A percentile compares a stretch with the other conserved stretches of the same genome.
phyloP scores from a whole-genome alignment of 2,113 vertebrate species.

The Caretta caretta region DNA sequence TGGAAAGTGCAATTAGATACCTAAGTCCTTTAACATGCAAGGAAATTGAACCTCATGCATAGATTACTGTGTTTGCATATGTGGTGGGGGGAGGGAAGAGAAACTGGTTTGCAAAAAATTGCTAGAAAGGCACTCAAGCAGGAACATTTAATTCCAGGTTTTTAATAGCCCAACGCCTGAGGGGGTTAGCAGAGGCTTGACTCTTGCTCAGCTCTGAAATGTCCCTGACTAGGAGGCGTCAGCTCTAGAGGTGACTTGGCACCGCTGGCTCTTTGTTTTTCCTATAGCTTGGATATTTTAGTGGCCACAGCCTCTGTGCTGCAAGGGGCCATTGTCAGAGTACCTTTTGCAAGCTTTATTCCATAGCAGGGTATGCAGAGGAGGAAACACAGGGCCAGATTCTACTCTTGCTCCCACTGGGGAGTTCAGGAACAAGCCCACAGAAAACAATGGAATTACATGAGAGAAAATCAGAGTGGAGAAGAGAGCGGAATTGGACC shows the following conservation, averaged over 20 bases:
- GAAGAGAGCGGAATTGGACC: no score
- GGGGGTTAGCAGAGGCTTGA: background rate
- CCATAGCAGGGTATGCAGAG: background rate
- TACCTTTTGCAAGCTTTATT: background rate
- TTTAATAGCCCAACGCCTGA: no score
- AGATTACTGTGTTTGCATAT: background rate
- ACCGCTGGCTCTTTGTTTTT: background rate
- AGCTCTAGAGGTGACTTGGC: background rate
- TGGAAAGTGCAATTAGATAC: background rate
- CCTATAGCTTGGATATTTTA: accelerated
- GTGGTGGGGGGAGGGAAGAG: no score
- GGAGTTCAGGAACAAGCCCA: background rate
- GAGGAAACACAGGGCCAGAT: background rate
- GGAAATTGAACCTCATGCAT: background rate
- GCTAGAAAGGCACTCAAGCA: background rate
- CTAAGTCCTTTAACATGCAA: background rate
- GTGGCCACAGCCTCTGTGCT: accelerated
- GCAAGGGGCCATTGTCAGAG: background rate
- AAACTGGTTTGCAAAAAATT: background rate
- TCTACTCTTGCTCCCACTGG: background rate
- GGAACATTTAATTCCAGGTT: no score
- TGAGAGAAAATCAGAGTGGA: background rate
- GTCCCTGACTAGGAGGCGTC: no score
- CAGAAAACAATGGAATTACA: background rate
- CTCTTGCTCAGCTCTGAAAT: background rate